Evolutionary conservation across 2,113 vertebrate genomes (phyloP).

Genomic region (Esox niger): DNA sequence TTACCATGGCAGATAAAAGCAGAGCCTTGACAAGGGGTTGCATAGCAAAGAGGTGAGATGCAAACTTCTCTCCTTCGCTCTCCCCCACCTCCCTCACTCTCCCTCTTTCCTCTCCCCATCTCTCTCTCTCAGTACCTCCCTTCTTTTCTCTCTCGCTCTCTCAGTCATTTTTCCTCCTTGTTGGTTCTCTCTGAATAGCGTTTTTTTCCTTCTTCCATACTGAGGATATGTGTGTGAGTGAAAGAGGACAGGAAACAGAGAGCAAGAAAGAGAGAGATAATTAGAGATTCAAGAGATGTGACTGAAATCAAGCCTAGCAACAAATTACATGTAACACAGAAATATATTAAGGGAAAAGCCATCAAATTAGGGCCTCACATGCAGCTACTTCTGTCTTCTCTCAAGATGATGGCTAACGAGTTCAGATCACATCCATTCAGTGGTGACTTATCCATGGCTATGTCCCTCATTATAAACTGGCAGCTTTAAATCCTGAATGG

Average conservation of each 20-base stretch:
- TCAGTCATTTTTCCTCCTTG: too few species aligned
- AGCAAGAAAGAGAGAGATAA: background rate
- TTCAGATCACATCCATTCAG: background rate
- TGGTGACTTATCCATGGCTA: background rate
- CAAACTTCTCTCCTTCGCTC: constrained; percentile 9
- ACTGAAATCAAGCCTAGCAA: too few species aligned
- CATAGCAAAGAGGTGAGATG: constrained; percentile 38
- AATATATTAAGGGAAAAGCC: too few species aligned
- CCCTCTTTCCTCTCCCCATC: too few species aligned
- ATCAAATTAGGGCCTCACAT: too few species aligned
- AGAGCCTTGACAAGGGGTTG: constrained; percentile 38
- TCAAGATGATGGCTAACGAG: background rate
- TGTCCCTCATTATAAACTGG: background rate
- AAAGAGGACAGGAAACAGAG: background rate
- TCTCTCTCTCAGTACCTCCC: too few species aligned
- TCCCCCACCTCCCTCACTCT: too few species aligned
- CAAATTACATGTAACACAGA: too few species aligned
- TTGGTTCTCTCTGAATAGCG: too few species aligned
- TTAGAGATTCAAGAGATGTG: too few species aligned
- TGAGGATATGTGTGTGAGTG: background rate
- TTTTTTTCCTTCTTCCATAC: background rate
- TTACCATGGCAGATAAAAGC: constrained; percentile 34
- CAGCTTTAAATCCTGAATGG: too few species aligned
- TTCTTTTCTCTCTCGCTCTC: too few species aligned
- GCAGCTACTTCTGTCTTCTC: background rate